phyloP scores from a whole-genome alignment of 2,888 invertebrate genomes.

The Stenotaenia linearis region DNA sequence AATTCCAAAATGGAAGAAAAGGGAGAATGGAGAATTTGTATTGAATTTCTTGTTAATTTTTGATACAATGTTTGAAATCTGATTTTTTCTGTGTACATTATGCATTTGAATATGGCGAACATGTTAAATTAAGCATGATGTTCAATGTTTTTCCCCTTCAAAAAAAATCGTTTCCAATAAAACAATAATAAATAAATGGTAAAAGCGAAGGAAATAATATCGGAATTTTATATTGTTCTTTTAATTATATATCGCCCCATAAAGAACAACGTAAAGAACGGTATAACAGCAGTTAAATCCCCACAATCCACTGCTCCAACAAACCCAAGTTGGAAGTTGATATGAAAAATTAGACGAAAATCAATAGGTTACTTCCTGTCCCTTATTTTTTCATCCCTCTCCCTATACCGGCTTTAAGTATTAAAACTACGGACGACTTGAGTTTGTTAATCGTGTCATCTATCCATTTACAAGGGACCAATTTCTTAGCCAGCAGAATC shows the following conservation, averaged over 20 bases:
- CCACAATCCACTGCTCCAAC: neutral
- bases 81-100: too few species aligned
- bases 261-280: too few species aligned
- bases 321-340: neutral
- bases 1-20: too few species aligned
- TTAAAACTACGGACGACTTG: neutral
- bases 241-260: too few species aligned
- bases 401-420: neutral
- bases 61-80: too few species aligned
- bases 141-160: neutral
- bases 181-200: too few species aligned
- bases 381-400: neutral
- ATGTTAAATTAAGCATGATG: too few species aligned
- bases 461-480: neutral
- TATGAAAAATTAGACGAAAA: neutral
- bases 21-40: too few species aligned
- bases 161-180: neutral
- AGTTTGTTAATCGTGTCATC: neutral
- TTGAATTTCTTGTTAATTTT: too few species aligned
- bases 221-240: too few species aligned
- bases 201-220: too few species aligned
- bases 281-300: neutral
- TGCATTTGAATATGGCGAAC: too few species aligned
- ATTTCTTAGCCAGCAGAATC: neutral
- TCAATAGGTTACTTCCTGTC: neutral